phyloP scores from a whole-genome alignment of 92 coral and sea anemone species.

The Ricordea florida region DNA sequence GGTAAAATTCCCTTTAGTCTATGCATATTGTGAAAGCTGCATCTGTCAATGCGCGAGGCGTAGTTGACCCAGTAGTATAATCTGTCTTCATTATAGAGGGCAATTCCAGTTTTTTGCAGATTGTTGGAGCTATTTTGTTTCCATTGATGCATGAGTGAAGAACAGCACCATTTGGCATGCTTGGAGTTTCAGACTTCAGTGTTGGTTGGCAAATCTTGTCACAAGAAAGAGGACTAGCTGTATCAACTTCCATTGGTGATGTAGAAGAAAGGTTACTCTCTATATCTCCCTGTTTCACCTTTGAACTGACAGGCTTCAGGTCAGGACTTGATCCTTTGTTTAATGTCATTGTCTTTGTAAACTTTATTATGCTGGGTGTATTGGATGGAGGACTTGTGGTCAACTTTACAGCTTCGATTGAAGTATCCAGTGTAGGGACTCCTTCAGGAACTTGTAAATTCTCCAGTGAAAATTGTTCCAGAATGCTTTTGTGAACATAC shows the following conservation, averaged over 20 bases:
- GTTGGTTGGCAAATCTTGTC: background rate
- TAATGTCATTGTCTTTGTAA: constrained; percentile 8
- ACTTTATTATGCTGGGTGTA: constrained; percentile 32
- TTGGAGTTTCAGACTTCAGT: background rate
- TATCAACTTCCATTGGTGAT: constrained; percentile 21
- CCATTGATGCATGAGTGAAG: no score
- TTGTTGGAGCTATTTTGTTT: no score
- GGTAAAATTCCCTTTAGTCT: no score
- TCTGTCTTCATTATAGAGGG: no score
- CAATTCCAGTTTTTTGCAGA: no score
- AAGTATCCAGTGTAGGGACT: background rate
- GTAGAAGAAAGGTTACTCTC: background rate
- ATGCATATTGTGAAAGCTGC: no score
- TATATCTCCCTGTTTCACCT: background rate
- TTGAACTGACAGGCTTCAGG: background rate
- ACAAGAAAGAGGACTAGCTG: background rate
- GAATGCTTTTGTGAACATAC: constrained; percentile 77
- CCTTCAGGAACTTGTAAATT: constrained; percentile 1
- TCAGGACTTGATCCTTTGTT: background rate
- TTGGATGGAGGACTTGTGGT: background rate
- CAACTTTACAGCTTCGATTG: background rate
- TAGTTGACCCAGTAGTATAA: no score
- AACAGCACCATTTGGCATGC: background rate
- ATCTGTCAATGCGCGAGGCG: no score
- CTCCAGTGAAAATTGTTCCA: constrained; percentile 58